A percentile compares a stretch with the other conserved stretches of the same genome.
These are phyloP conservation scores for Saccopteryx leptura DNA, from an alignment of 2,113 vertebrate species.

Conservation along the genomic window DNA sequence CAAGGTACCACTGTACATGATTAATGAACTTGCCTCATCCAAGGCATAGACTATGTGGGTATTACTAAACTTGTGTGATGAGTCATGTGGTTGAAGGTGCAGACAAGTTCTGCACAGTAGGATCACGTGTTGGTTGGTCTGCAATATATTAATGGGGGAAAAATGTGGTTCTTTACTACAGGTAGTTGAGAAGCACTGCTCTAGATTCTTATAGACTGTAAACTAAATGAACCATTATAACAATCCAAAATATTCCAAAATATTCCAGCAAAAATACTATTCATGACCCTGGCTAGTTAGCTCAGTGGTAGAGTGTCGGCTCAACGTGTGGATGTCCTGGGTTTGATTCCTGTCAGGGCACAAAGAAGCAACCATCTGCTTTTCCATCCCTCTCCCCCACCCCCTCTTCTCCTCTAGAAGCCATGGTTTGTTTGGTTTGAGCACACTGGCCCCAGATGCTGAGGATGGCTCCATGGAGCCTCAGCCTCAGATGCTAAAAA, in stretches of 20 bases:
- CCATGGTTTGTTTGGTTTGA: no score
- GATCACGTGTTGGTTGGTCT: not conserved
- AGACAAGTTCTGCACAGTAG: not conserved
- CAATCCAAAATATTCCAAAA: not conserved
- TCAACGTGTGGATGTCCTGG: no score
- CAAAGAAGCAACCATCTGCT: no score
- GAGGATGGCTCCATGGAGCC: no score
- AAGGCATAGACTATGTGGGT: not conserved
- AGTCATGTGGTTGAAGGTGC: not conserved
- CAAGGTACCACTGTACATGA: no score
- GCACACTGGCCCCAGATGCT: no score
- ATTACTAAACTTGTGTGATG: not conserved
- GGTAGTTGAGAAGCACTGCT: not conserved
- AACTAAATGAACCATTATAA: conserved; percentile 16
- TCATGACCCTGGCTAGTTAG: no score
- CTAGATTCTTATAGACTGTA: not conserved
- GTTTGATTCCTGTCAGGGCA: no score
- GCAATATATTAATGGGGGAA: not conserved
- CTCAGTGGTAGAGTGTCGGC: no score
- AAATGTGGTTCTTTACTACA: not conserved
- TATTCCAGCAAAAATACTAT: not conserved
- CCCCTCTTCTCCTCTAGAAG: no score
- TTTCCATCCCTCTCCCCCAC: no score
- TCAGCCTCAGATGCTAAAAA: no score
- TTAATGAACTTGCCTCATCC: not conserved